phyloP scores from a whole-genome alignment of 2,113 vertebrate genomes.

The Trachemys scripta region DNA sequence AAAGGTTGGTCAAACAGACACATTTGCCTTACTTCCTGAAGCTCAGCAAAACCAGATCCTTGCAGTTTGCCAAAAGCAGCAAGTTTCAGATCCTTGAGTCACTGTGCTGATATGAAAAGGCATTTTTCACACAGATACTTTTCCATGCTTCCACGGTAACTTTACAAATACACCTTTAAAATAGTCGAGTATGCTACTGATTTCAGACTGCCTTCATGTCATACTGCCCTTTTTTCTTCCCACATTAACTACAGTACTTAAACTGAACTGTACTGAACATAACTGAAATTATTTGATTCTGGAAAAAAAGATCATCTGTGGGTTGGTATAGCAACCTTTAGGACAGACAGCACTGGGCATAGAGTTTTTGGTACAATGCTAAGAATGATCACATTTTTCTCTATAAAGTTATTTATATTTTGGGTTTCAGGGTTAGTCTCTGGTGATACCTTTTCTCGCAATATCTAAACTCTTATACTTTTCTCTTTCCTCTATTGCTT shows the following conservation, averaged over 20 bases:
- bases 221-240: accelerated
- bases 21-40: not conserved
- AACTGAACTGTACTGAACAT: not conserved
- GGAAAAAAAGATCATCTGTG: not conserved
- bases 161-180: not conserved
- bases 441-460: not conserved
- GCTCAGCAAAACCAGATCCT: not conserved
- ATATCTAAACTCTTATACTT: not conserved
- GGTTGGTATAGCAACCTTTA: accelerated
- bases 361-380: not conserved
- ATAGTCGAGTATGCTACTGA: not conserved
- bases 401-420: not conserved
- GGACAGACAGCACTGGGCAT: not conserved
- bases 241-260: not conserved
- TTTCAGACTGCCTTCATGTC: not conserved
- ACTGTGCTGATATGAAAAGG: not conserved
- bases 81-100: not conserved
- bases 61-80: not conserved
- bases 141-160: not conserved
- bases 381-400: accelerated
- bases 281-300: not conserved
- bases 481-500: not conserved
- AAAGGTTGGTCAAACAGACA: not conserved
- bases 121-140: not conserved
- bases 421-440: not conserved